Percentiles rank a stretch among this genome's conserved stretches.
These are phyloP conservation scores for Drosophila kuntzei DNA, from an alignment of 2,888 invertebrate genomes.

Conservation along the genomic window DNA sequence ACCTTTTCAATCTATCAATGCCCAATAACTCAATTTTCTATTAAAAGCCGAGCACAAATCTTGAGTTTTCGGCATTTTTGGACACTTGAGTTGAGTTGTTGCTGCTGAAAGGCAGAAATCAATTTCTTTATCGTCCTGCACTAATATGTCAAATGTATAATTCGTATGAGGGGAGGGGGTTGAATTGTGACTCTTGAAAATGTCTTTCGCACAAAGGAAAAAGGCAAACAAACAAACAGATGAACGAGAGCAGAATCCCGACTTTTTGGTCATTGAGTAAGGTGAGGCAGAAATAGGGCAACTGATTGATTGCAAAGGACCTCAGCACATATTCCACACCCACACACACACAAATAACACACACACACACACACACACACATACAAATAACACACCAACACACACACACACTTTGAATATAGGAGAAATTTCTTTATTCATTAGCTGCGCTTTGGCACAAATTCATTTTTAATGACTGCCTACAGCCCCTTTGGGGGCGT, in stretches of 20 bases:
- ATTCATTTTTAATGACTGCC: slow-evolving; percentile 76
- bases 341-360: slow-evolving; percentile 25
- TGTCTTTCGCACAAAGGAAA: slow-evolving; percentile 51
- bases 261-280: slow-evolving; percentile 48
- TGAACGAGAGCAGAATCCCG: slow-evolving; percentile 16
- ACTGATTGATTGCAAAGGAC: slow-evolving; percentile 70
- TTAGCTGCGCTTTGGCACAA: slow-evolving; percentile 74
- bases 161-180: slow-evolving; percentile 21
- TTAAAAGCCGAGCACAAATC: slow-evolving; percentile 42
- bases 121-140: slow-evolving; percentile 74
- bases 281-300: slow-evolving; percentile 52
- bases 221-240: slow-evolving; percentile 43
- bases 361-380: slow-evolving; percentile 9
- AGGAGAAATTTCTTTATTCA: slow-evolving; percentile 69
- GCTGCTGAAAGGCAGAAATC: slow-evolving; percentile 72
- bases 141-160: slow-evolving; percentile 79
- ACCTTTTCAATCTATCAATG: slow-evolving; percentile 57
- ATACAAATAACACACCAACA: neutral
- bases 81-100: slow-evolving; percentile 48
- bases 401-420: slow-evolving; percentile 18
- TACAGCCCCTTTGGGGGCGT: slow-evolving; percentile 6
- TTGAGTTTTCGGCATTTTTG: slow-evolving; percentile 42
- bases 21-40: slow-evolving; percentile 68
- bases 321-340: slow-evolving; percentile 22
- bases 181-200: slow-evolving; percentile 31